A percentile compares a stretch with the other conserved stretches of the same genome.
phyloP scores from a whole-genome alignment of 2,888 invertebrate species.

The Meandrusa payeni region DNA sequence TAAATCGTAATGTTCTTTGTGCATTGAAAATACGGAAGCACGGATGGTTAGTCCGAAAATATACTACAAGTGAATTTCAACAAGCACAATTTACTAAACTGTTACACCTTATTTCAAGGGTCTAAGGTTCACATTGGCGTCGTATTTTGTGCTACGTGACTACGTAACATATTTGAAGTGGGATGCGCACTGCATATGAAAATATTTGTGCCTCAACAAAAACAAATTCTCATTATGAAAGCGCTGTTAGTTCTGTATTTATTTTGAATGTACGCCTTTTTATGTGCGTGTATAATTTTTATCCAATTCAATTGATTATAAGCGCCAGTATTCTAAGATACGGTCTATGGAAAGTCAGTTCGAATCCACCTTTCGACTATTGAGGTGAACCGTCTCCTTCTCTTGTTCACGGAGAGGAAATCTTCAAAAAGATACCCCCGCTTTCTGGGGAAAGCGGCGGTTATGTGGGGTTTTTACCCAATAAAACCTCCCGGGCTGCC shows the following conservation, averaged over 20 bases:
- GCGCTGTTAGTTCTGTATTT: not conserved
- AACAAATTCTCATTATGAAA: conserved; percentile 8
- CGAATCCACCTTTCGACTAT: too few species aligned
- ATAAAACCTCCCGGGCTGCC: too few species aligned
- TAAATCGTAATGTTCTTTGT: conserved; percentile 3
- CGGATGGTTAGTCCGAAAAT: conserved; percentile 16
- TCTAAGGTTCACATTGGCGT: not conserved
- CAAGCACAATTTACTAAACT: not conserved
- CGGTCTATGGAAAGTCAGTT: too few species aligned
- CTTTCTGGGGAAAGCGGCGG: too few species aligned
- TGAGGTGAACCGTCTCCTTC: too few species aligned
- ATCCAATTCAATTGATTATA: too few species aligned
- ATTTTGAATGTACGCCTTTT: not conserved
- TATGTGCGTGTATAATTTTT: too few species aligned
- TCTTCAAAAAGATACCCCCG: too few species aligned
- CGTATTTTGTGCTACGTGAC: too few species aligned
- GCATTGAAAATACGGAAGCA: conserved; percentile 17
- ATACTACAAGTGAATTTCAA: conserved; percentile 22
- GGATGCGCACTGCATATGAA: conserved; percentile 8
- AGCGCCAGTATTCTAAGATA: too few species aligned
- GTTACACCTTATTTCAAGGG: not conserved
- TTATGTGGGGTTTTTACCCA: too few species aligned
- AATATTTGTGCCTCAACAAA: conserved; percentile 11
- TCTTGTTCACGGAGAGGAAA: too few species aligned
- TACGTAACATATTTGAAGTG: conserved; percentile 1